These are phyloP conservation scores for Rugalucina vietnamica DNA, from an alignment of 2,888 invertebrate species.

Conservation along the genomic window DNA sequence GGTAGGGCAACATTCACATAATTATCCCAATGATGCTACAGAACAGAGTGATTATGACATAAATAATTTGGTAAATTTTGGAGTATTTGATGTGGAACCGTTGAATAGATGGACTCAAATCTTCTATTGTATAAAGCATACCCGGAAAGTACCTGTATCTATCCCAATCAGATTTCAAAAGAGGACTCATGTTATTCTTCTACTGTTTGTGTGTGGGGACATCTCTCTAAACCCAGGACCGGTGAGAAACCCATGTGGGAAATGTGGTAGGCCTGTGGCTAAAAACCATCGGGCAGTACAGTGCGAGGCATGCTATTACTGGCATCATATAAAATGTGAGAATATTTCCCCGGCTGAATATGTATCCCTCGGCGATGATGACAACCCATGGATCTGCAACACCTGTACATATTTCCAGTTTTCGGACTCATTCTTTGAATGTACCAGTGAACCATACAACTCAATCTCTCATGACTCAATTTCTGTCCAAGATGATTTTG, in stretches of 20 bases:
- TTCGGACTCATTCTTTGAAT: conserved; percentile 31
- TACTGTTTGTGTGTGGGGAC: not conserved
- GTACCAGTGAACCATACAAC: not conserved
- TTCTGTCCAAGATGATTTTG: not conserved
- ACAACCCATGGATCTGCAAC: conserved; percentile 27
- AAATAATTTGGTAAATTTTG: not conserved
- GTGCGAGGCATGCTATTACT: conserved; percentile 24
- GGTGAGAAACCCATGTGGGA: conserved; percentile 9
- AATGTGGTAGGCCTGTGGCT: conserved; percentile 20
- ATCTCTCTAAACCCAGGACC: conserved; percentile 7
- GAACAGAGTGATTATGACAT: too few species aligned
- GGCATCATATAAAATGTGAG: conserved; percentile 26
- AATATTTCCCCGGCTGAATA: conserved; percentile 14
- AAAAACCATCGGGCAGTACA: conserved; percentile 23
- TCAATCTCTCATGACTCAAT: too few species aligned
- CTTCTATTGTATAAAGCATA: not conserved
- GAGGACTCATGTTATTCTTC: too few species aligned
- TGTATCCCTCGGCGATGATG: not conserved
- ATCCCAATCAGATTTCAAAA: not conserved
- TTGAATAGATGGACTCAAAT: not conserved
- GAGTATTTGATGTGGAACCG: not conserved
- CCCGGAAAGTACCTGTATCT: not conserved
- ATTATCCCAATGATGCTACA: too few species aligned
- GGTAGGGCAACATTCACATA: too few species aligned
- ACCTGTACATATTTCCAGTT: conserved; percentile 26